These are phyloP conservation scores for Andrena bucephala DNA, from an alignment of 2,888 invertebrate species.

Conservation along the genomic window DNA sequence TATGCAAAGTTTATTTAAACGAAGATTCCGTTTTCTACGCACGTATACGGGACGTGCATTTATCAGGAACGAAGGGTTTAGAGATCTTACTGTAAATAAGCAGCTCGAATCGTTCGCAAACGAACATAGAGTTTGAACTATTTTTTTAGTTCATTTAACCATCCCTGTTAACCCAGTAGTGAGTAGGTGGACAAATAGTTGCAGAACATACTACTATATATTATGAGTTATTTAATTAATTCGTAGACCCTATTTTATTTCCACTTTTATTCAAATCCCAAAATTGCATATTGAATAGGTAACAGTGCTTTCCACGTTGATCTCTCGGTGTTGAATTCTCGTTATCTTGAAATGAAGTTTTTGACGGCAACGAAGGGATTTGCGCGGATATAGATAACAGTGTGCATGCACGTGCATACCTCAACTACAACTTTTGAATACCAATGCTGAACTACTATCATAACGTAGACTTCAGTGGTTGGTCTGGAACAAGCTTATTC, in stretches of 20 bases:
- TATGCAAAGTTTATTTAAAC: constrained; percentile 34
- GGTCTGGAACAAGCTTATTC: neutral
- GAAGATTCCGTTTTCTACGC: constrained; percentile 6
- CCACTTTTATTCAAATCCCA: neutral
- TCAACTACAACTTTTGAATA: constrained; percentile 15
- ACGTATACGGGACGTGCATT: constrained; percentile 27
- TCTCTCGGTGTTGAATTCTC: neutral
- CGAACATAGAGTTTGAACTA: neutral
- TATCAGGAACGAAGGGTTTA: constrained; percentile 17
- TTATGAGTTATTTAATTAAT: neutral
- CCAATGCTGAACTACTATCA: constrained; percentile 7
- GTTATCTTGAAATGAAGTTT: neutral
- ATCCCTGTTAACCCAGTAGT: neutral
- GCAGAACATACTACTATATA: neutral
- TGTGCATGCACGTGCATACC: neutral
- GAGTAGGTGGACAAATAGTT: neutral
- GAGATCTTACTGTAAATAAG: constrained; percentile 1
- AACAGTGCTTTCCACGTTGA: neutral
- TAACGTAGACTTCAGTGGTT: constrained; percentile 3
- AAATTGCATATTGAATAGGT: neutral
- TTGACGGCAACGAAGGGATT: constrained; percentile 3
- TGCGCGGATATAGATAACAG: neutral
- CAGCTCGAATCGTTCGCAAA: neutral
- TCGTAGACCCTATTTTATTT: neutral
- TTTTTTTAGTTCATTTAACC: neutral